Evolutionary conservation across 1,140 invertebrate genomes (phyloP).

Genomic region (Anastrepha ludens): DNA sequence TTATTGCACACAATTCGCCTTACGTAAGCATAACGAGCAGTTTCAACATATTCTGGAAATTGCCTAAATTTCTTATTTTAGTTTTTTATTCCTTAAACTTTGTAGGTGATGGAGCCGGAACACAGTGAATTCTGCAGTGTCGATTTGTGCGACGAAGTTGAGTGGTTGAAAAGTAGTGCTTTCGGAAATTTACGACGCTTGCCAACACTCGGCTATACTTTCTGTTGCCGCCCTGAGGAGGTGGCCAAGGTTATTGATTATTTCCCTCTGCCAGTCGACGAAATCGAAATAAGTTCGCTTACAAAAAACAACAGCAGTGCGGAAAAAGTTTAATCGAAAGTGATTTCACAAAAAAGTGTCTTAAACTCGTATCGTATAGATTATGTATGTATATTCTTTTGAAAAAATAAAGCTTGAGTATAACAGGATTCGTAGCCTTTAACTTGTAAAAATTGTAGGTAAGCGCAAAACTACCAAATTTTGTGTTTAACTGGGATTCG

Average conservation of each 20-base stretch:
- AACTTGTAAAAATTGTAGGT: no score
- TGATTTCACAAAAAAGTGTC: no score
- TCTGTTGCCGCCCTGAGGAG: slow-evolving; percentile 30
- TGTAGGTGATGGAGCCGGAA: background rate
- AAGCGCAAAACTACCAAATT: no score
- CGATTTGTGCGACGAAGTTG: slow-evolving; percentile 32
- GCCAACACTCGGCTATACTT: background rate
- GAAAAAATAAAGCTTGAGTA: no score
- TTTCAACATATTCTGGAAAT: no score
- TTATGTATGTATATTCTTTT: no score
- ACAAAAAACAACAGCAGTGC: background rate
- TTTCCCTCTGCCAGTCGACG: background rate
- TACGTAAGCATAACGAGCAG: background rate
- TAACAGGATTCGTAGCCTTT: no score
- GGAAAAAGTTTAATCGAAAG: no score
- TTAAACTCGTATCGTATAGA: no score
- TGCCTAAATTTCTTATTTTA: no score
- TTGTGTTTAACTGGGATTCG: no score
- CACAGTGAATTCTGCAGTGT: slow-evolving; percentile 4
- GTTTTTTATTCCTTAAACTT: background rate
- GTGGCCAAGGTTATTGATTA: slow-evolving; percentile 1
- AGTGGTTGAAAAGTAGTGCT: slow-evolving; percentile 27
- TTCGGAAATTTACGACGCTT: slow-evolving; percentile 13
- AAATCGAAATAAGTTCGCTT: background rate
- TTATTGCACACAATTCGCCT: slow-evolving; percentile 36